These are phyloP conservation scores for Piliocolobus tephrosceles DNA, from an alignment of 2,113 vertebrate genomes.

Conservation along the genomic window DNA sequence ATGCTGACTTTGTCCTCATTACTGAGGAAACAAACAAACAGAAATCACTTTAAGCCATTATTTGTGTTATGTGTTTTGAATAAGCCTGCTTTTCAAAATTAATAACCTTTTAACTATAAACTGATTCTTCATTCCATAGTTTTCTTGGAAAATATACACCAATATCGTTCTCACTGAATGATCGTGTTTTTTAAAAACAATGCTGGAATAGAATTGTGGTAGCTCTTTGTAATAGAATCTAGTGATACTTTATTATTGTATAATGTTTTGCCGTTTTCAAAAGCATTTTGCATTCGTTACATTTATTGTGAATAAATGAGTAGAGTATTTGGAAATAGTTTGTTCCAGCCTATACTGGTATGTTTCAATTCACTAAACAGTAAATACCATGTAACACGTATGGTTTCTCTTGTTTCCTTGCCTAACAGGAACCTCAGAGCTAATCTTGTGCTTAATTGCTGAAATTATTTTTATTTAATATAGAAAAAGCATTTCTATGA, in stretches of 20 bases:
- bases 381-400: background rate
- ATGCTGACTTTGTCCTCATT: background rate
- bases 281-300: background rate
- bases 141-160: background rate
- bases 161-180: background rate
- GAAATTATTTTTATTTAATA: conserved; percentile 12
- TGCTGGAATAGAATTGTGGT: background rate
- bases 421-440: background rate
- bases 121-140: background rate
- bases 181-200: background rate
- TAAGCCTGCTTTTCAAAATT: background rate
- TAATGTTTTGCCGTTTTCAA: background rate
- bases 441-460: background rate
- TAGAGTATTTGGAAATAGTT: background rate
- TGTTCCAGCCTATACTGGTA: background rate
- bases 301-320: background rate
- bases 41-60: background rate
- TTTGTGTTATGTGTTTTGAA: background rate
- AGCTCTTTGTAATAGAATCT: background rate
- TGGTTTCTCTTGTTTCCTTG: background rate
- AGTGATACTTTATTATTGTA: background rate
- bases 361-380: background rate
- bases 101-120: background rate
- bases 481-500: background rate
- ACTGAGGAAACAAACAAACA: background rate